These are phyloP conservation scores for Cottoperca gobio DNA, from an alignment of 2,797 vertebrate species.

Conservation along the genomic window DNA sequence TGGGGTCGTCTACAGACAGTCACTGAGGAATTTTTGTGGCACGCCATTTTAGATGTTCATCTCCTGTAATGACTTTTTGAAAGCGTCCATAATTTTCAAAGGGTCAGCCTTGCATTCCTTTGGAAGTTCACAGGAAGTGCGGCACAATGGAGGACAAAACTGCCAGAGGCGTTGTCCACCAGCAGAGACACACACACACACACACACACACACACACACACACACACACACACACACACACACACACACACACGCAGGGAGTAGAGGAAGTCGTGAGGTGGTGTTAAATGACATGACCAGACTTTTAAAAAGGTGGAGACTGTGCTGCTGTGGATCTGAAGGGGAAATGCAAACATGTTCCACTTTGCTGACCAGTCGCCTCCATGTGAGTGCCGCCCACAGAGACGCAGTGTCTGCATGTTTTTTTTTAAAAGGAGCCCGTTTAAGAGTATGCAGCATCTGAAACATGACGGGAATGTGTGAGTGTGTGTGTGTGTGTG, in stretches of 20 bases:
- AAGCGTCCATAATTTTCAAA: slow-evolving; percentile 70
- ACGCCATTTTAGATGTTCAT: slow-evolving; percentile 63
- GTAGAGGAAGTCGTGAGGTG: slow-evolving; percentile 75
- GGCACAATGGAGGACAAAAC: slow-evolving; percentile 79
- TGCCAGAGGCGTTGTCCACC: slow-evolving; percentile 77
- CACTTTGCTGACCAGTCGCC: slow-evolving; percentile 63
- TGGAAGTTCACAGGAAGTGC: slow-evolving; percentile 81
- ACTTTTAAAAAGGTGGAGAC: slow-evolving; percentile 74
- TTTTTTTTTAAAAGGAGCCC: slow-evolving; percentile 40
- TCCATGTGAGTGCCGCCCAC: slow-evolving; percentile 58
- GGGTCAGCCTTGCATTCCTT: slow-evolving; percentile 74
- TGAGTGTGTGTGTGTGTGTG: slow-evolving; percentile 21
- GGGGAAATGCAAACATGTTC: slow-evolving; percentile 68
- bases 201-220: slow-evolving; percentile 6
- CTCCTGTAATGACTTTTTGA: slow-evolving; percentile 70
- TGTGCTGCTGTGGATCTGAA: slow-evolving; percentile 53
- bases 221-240: slow-evolving; percentile 22
- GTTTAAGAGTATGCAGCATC: slow-evolving; percentile 53
- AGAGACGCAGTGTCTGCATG: slow-evolving; percentile 63
- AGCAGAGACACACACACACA: slow-evolving; percentile 44
- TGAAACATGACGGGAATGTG: slow-evolving; percentile 69
- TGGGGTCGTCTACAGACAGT: slow-evolving; percentile 29
- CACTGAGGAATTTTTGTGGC: slow-evolving; percentile 47
- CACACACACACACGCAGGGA: slow-evolving; percentile 41
- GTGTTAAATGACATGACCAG: slow-evolving; percentile 79